Conservation (phyloP, 1,140 invertebrate species). For the Euglossa dilemma region DNA sequence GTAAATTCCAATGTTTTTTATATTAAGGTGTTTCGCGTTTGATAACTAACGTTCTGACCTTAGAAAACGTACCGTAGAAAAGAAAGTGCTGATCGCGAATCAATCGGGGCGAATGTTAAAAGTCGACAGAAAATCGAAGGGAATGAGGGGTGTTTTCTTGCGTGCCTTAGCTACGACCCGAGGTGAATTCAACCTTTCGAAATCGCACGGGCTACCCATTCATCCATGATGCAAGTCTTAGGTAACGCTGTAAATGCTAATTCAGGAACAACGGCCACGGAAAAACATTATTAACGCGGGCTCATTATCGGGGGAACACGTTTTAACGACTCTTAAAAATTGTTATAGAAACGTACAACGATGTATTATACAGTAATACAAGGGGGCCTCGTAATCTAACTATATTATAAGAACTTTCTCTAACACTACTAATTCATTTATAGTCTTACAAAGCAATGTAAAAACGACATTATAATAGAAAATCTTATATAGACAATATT, state of each 20-base stretch:
- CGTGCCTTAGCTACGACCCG: constrained; percentile 9
- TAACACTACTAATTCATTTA: constrained; percentile 21
- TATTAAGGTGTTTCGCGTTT: not conserved
- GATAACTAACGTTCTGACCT: not conserved
- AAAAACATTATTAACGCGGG: not conserved
- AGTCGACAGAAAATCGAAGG: constrained; percentile 61
- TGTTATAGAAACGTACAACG: constrained; percentile 34
- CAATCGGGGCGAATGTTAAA: constrained; percentile 6
- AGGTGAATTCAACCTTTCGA: constrained; percentile 40
- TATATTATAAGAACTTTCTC: constrained; percentile 15
- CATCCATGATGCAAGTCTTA: constrained; percentile 37
- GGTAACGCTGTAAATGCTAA: constrained; percentile 36
- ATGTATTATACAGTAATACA: constrained; percentile 24
- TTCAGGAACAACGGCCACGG: constrained; percentile 7
- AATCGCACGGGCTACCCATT: constrained; percentile 21
- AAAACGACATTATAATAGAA: constrained; percentile 36
- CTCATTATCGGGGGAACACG: not conserved
- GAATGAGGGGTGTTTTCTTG: constrained; percentile 41
- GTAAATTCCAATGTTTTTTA: not conserved
- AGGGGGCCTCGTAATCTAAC: constrained; percentile 2
- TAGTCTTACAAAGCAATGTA: constrained; percentile 34
- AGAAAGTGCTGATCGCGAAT: constrained; percentile 9
- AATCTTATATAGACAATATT: constrained; percentile 39
- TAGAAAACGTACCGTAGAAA: not conserved
- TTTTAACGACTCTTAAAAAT: constrained; percentile 27